Conservation (phyloP, 2,113 vertebrate genomes). For the Puffinus mauretanicus region DNA sequence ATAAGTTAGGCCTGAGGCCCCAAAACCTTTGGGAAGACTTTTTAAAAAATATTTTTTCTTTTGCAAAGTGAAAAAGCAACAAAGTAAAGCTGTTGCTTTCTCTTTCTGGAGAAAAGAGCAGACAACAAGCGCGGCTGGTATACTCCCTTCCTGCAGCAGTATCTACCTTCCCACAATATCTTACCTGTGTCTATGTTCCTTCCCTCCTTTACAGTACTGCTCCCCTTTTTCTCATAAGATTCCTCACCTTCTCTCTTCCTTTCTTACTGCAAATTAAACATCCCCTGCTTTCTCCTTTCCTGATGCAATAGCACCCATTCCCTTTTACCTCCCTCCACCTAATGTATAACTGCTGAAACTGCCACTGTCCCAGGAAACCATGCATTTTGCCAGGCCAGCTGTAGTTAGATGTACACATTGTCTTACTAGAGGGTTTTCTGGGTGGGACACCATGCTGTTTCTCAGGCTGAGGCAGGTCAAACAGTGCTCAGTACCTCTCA, state of each 20-base stretch:
- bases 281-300: not conserved
- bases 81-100: not conserved
- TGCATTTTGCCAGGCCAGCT: rapidly evolving
- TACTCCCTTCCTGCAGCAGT: not conserved
- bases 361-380: not conserved
- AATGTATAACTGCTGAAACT: not conserved
- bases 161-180: not conserved
- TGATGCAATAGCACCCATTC: not conserved
- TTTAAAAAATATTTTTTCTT: not conserved
- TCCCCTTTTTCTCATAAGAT: not conserved
- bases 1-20: not conserved
- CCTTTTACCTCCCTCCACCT: rapidly evolving
- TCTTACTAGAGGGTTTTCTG: not conserved
- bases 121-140: not conserved
- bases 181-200: not conserved
- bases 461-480: not conserved
- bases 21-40: not conserved
- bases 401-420: not conserved
- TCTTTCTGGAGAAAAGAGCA: not conserved
- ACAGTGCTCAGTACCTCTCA: not conserved
- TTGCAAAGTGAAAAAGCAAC: not conserved
- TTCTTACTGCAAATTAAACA: not conserved
- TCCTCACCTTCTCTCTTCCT: not conserved
- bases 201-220: not conserved
- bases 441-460: not conserved